Base-by-base conservation (phyloP, 2,113 vertebrate genomes). In the Lophotis ruficrista region DNA sequence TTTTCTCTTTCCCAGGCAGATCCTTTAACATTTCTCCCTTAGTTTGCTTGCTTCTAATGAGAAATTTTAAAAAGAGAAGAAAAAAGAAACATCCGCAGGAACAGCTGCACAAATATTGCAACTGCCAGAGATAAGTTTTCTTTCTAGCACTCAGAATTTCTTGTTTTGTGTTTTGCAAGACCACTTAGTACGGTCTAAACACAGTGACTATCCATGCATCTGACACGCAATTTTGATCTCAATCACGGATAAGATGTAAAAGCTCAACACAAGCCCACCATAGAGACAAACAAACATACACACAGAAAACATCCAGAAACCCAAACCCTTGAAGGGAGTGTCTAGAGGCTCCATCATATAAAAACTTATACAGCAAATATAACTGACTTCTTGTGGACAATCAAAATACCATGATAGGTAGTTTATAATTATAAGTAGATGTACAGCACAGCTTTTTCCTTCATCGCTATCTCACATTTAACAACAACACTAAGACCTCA, bases 81-180 rank as follows among this genome's bases (percentile, higher is more conserved):
- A 77, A 66, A 41, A 89, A 89, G 21, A 80, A 89, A 89, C 72
- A 95, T 85, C 58, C 87, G 37, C 57, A 57, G 69, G 38, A 93
- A 79, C 94, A 97, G 96, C 96, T 97, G 97, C 79, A 93, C 45
- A 97, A 97, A 97, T 85, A 96, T 1, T 85, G n/a, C 41, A 85
- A 61, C 69, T 94, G 86, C 64, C 93, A 96, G 68, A 56, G 66
- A 45, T 47, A 66, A 68, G 43, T 85, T 58, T 93, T 91, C 76
- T 87, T 90, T 85, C 85, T n/a, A 88, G 69, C 66, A 77, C 94
- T 33, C 72, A 94, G 57, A 18, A 69, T 76, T 96, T 90, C 64
- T 91, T 72, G 41, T 4, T 78, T 70, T 66, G 48, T 76, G 47
- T 81, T 93, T 89, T 53, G 75, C 83, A 85, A 90, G 84, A 88